Base-by-base conservation (phyloP, 1,140 invertebrate genomes). In the Diachasma alloeum region DNA sequence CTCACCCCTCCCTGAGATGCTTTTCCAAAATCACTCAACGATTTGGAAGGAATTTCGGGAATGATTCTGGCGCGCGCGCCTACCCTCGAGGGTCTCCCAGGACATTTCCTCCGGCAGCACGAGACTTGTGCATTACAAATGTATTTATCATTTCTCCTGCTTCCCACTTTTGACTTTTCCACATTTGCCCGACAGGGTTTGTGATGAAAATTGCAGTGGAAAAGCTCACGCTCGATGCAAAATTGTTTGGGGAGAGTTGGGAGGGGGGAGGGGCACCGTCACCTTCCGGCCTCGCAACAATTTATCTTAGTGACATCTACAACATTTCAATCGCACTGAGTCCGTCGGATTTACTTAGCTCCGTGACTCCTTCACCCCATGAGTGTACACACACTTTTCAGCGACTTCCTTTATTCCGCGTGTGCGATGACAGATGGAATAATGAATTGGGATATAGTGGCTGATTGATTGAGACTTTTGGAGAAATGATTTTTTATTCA, bases 11-110 rank as follows among this genome's bases (percentile, higher is more conserved):
- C 66, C 66, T 15, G 24, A 59, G 72, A 76, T 67, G 68, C 76
- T 79, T 59, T 72, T 78, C 73, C 71, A 83, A 84, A 83, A 80
- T 82, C 75, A 76, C 39, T 72, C 42, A 72, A 63, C 68, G 53
- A 72, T 74, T 46, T 74, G 74, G 74, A 75, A 73, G 36, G 48
- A 74, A 74, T 63, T 66, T 74, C 13, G 31, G 26, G 31, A 48
- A 53, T 19, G 6, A 53, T 19, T 46, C 44, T 1, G 1, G 26
- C 17, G 19, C 19, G 13, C 24, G 42, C 39, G 22, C 48, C 66
- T 36, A 44, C 17, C 48, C 15, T 53, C 31, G 31, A 17, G 5
- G 17, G 4, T 63, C 19, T 63, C 24, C 2, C 48, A 4, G 15
- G 13, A 17, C 15, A 39, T 26, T 72, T 72, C 8, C 42, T 56